Evolutionary conservation across 2,888 invertebrate genomes (phyloP).

Genomic region (Macroteleia sp.): DNA sequence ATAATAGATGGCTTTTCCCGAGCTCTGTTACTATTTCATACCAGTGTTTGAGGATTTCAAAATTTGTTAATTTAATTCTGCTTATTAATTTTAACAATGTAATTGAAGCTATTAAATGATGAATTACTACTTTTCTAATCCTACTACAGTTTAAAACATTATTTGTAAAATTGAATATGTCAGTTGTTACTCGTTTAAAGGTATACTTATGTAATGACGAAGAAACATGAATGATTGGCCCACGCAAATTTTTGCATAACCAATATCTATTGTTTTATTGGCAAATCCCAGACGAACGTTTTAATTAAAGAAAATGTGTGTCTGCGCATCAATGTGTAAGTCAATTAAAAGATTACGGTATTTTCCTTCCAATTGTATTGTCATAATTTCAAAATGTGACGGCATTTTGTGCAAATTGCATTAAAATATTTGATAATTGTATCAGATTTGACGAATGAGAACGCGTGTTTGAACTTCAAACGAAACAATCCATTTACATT

Average conservation of each 20-base stretch:
- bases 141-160: no score
- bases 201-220: constrained; percentile 7
- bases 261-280: constrained; percentile 1
- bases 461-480: constrained; percentile 1
- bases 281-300: background rate
- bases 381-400: constrained; percentile 1
- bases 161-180: background rate
- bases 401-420: background rate
- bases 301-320: background rate
- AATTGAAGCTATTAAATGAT: no score
- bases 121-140: no score
- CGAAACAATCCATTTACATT: constrained; percentile 12
- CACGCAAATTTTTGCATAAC: constrained; percentile 26
- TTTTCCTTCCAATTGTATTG: background rate
- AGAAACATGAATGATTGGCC: constrained; percentile 3
- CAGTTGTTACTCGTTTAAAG: constrained; percentile 1
- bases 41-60: no score
- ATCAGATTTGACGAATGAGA: background rate
- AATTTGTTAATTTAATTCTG: no score
- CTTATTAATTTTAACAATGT: no score
- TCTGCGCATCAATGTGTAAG: background rate
- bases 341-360: background rate
- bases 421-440: constrained; percentile 9
- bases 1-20: no score
- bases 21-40: no score